Conservation (phyloP, 2,113 vertebrate species). For the Synchiropus splendidus region DNA sequence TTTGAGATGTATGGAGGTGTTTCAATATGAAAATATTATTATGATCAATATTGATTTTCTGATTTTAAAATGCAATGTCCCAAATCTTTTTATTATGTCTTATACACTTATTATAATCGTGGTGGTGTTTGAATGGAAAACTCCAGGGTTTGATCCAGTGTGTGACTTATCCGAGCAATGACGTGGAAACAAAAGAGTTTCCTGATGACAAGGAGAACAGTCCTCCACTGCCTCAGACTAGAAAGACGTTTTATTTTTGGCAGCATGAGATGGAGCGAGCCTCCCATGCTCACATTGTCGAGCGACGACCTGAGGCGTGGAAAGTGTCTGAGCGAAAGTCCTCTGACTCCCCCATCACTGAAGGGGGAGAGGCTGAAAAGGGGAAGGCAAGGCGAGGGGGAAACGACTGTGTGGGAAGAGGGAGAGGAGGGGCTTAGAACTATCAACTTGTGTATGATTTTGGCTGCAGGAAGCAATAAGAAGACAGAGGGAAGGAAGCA, state of each 20-base stretch:
- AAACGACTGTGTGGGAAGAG: conserved; percentile 53
- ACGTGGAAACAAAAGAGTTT: no score
- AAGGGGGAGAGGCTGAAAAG: conserved; percentile 13
- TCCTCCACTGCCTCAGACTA: not conserved
- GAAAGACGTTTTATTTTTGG: not conserved
- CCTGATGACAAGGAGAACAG: no score
- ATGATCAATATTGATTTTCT: no score
- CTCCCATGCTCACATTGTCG: conserved; percentile 20
- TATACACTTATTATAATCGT: no score
- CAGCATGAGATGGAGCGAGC: not conserved
- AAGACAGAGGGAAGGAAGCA: conserved; percentile 56
- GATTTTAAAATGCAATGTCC: no score
- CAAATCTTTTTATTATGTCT: no score
- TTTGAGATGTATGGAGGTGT: no score
- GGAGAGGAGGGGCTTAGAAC: conserved; percentile 62
- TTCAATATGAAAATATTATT: no score
- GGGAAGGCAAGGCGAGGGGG: conserved; percentile 40
- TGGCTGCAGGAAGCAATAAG: conserved; percentile 74
- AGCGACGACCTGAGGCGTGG: conserved; percentile 31
- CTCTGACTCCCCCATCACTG: conserved; percentile 40
- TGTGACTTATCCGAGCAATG: no score
- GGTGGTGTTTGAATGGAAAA: no score
- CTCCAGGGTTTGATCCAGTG: no score
- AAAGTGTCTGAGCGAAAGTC: conserved; percentile 54
- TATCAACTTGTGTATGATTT: conserved; percentile 80